Evolutionary conservation across 2,797 vertebrate genomes (phyloP).

Genomic region (Mallotus villosus): DNA sequence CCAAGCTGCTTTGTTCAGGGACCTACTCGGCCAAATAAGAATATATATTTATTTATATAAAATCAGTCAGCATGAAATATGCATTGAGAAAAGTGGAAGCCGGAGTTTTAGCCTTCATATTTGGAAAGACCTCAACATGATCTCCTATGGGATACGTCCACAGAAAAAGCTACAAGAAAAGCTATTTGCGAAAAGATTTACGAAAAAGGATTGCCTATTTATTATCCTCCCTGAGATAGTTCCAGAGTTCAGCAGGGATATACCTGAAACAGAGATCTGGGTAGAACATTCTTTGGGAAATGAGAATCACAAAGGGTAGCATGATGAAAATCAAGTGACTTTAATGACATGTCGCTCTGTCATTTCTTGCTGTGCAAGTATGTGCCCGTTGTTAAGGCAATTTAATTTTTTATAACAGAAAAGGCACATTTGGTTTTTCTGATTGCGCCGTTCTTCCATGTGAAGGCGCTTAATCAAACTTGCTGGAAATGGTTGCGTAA

Average conservation of each 20-base stretch:
- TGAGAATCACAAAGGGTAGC: not conserved
- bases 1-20: constrained; percentile 59
- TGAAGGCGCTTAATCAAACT: too few species aligned
- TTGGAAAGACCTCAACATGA: constrained; percentile 65
- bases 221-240: not conserved
- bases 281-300: not conserved
- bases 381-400: not conserved
- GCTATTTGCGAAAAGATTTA: constrained; percentile 29
- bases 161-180: constrained; percentile 57
- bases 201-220: not conserved
- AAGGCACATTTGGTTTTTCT: too few species aligned
- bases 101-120: constrained; percentile 48
- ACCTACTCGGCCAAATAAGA: constrained; percentile 49
- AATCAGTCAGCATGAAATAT: constrained; percentile 71
- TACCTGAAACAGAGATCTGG: not conserved
- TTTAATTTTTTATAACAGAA: too few species aligned
- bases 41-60: constrained; percentile 58
- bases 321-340: too few species aligned
- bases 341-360: not conserved
- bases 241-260: not conserved
- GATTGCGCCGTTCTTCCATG: too few species aligned
- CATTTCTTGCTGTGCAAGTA: not conserved
- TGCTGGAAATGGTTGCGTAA: too few species aligned
- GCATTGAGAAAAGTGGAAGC: constrained; percentile 62
- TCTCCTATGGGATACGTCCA: constrained; percentile 65